Percentiles rank a stretch among this genome's conserved stretches.
Conservation (phyloP, 2,797 vertebrate genomes). For the Notolepis coatsorum region DNA sequence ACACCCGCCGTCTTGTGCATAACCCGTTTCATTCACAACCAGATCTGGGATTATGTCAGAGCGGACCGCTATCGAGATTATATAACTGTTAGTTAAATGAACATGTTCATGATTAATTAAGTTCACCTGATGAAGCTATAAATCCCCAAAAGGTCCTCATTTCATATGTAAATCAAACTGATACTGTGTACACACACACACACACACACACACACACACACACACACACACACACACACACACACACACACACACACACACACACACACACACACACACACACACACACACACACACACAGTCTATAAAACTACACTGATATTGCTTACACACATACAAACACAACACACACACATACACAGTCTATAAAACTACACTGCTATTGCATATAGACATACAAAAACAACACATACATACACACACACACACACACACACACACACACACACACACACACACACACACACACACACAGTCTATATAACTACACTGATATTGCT, state of each 20-base stretch:
- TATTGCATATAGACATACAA: too few relatives aligned
- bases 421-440: too few relatives aligned
- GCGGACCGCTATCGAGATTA: too few relatives aligned
- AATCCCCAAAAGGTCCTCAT: too few relatives aligned
- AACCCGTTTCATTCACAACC: too few relatives aligned
- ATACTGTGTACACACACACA: not conserved
- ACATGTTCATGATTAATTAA: too few relatives aligned
- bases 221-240: not conserved
- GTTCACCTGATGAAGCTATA: too few relatives aligned
- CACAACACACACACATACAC: not conserved
- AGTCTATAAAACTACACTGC: slow-evolving; percentile 34
- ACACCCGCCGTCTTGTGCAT: too few relatives aligned
- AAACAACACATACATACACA: too few relatives aligned
- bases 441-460: not conserved
- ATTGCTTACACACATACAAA: not conserved
- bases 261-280: not conserved
- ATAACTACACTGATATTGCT: slow-evolving; percentile 48
- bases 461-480: not conserved
- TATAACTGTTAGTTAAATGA: too few relatives aligned
- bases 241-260: not conserved
- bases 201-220: slow-evolving; percentile 7
- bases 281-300: not conserved
- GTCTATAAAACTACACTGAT: not conserved
- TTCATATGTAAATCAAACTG: not conserved
- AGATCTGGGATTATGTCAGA: too few relatives aligned